Evolutionary conservation across 2,797 vertebrate species (phyloP).

Genomic region (Hoplostethus atlanticus): DNA sequence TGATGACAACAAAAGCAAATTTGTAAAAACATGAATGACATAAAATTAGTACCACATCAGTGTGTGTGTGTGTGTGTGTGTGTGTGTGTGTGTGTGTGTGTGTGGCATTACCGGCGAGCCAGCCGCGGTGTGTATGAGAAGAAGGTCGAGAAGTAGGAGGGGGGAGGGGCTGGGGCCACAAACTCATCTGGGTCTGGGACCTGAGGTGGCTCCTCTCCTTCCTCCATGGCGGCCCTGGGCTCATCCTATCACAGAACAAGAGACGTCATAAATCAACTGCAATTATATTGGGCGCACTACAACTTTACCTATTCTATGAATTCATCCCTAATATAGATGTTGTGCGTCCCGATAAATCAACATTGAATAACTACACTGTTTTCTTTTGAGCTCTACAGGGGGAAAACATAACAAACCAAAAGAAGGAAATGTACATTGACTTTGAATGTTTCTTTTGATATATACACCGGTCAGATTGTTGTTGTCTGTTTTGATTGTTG

Average conservation of each 20-base stretch:
- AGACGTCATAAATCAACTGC: constrained; percentile 17
- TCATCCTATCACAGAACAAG: constrained; percentile 80
- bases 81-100: background rate
- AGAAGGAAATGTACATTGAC: too few relatives aligned
- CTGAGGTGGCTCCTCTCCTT: constrained; percentile 78
- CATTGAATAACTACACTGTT: too few relatives aligned
- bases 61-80: background rate
- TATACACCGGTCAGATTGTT: too few relatives aligned
- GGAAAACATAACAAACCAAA: too few relatives aligned
- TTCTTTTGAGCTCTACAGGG: too few relatives aligned
- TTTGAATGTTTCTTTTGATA: too few relatives aligned
- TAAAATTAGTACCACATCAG: background rate
- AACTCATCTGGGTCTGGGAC: constrained; percentile 87
- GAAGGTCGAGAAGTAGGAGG: constrained; percentile 89
- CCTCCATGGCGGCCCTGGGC: constrained; percentile 79
- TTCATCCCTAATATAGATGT: too few relatives aligned
- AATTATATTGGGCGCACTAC: background rate
- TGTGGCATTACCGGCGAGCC: constrained; percentile 81
- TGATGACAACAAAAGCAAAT: too few relatives aligned
- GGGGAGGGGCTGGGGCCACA: constrained; percentile 87
- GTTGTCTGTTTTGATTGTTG: too few relatives aligned
- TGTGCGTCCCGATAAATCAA: too few relatives aligned
- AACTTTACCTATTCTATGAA: too few relatives aligned
- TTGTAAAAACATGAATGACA: background rate
- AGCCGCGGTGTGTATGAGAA: constrained; percentile 81